phyloP scores from a whole-genome alignment of 2,888 invertebrate species.

The Seira musarum region DNA sequence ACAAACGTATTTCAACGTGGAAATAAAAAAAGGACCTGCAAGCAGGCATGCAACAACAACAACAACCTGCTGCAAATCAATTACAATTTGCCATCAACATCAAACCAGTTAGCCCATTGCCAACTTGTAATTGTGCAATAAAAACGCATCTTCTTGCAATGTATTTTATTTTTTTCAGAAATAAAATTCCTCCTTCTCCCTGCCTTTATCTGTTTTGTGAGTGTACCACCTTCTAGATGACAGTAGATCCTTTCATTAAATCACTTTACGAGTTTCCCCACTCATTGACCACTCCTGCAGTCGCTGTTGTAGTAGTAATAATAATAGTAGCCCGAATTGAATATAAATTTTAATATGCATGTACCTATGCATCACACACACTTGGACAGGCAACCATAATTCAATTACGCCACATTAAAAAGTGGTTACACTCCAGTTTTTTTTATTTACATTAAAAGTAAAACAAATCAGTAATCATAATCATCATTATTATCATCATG shows the following conservation, averaged over 20 bases:
- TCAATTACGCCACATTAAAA: conserved; percentile 44
- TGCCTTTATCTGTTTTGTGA: conserved; percentile 19
- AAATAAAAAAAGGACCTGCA: neutral
- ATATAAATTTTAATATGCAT: too few species aligned
- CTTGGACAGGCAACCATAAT: conserved; percentile 30
- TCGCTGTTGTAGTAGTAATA: neutral
- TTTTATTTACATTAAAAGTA: conserved; percentile 22
- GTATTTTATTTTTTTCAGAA: conserved; percentile 18
- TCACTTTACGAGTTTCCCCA: neutral
- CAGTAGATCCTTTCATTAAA: conserved; percentile 44
- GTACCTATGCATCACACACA: neutral
- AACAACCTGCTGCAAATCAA: conserved; percentile 38
- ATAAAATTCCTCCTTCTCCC: conserved; percentile 32
- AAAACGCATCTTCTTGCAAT: conserved; percentile 54
- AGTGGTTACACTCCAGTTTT: conserved; percentile 44
- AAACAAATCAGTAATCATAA: conserved; percentile 41
- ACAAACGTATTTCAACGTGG: conserved; percentile 8
- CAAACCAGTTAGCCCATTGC: conserved; percentile 57
- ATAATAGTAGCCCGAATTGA: too few species aligned
- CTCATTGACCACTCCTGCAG: too few species aligned
- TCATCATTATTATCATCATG: conserved; percentile 21
- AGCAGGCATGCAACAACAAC: neutral
- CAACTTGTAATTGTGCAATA: conserved; percentile 57
- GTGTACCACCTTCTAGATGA: conserved; percentile 14
- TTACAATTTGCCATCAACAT: conserved; percentile 14